A percentile compares a stretch with the other conserved stretches of the same genome.
Conservation (phyloP, 2,113 vertebrate species). For the Cynopterus brachyotis region DNA sequence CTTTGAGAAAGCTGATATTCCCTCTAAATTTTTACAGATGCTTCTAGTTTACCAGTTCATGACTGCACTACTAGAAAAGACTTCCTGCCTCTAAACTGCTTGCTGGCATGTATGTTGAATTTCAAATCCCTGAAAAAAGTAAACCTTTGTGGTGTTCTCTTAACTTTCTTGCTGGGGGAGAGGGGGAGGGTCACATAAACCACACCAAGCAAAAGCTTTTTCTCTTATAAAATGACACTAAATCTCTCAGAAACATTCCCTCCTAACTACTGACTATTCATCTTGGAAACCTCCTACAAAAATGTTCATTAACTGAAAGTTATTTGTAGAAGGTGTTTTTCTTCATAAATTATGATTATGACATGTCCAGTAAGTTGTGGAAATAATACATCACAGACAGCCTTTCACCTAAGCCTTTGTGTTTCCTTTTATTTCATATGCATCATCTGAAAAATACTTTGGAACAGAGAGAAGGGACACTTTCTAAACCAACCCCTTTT, state of each 20-base stretch:
- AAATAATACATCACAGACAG: constrained; percentile 67
- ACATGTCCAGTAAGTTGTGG: constrained; percentile 63
- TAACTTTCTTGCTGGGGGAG: constrained; percentile 77
- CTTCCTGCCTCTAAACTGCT: constrained; percentile 90
- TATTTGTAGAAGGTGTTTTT: constrained; percentile 79
- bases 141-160: constrained; percentile 85
- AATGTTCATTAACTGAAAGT: constrained; percentile 77
- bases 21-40: constrained; percentile 92
- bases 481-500: constrained; percentile 48
- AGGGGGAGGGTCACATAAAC: constrained; percentile 67
- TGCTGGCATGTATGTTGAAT: constrained; percentile 87
- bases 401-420: constrained; percentile 60
- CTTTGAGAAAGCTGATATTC: constrained; percentile 91
- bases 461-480: constrained; percentile 42
- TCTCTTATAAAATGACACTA: constrained; percentile 69
- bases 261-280: constrained; percentile 74
- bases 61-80: constrained; percentile 88
- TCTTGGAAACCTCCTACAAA: constrained; percentile 76
- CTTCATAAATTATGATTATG: constrained; percentile 75
- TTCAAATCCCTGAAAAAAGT: constrained; percentile 88
- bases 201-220: constrained; percentile 78
- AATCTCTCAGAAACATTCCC: constrained; percentile 76
- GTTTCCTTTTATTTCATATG: constrained; percentile 62
- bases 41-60: constrained; percentile 91
- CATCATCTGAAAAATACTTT: constrained; percentile 53